phyloP scores from a whole-genome alignment of 2,113 vertebrate species.

The Psittacus erithacus region DNA sequence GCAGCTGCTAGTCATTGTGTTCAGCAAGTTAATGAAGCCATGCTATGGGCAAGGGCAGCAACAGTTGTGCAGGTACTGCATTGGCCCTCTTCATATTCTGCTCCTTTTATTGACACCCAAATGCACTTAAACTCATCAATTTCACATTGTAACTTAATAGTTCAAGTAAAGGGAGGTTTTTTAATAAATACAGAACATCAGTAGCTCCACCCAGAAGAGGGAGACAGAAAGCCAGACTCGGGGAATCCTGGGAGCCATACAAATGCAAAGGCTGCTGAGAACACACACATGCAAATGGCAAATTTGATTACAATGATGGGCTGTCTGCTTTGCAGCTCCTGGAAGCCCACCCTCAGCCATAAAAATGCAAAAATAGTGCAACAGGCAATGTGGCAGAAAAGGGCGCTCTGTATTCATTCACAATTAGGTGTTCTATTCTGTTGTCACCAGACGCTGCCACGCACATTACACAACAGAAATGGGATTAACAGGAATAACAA shows the following conservation, averaged over 20 bases:
- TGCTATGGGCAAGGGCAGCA: neutral
- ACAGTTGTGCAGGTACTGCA: neutral
- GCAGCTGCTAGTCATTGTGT: neutral
- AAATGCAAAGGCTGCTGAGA: constrained; percentile 22
- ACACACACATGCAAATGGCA: constrained; percentile 68
- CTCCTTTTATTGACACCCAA: neutral
- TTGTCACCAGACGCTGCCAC: constrained; percentile 72
- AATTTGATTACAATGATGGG: constrained; percentile 68
- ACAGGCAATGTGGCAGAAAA: constrained; percentile 66
- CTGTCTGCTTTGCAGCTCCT: constrained; percentile 61
- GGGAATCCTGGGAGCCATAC: neutral
- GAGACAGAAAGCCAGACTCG: neutral
- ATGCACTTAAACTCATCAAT: neutral
- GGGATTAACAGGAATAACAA: constrained; percentile 72
- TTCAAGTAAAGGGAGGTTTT: neutral
- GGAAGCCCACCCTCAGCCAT: constrained; percentile 63
- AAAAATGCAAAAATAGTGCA: constrained; percentile 71
- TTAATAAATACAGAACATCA: neutral
- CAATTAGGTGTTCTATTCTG: constrained; percentile 74
- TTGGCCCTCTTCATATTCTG: neutral
- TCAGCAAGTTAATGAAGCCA: neutral
- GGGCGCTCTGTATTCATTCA: constrained; percentile 66
- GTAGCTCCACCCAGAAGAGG: constrained; percentile 24
- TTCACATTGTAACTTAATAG: neutral
- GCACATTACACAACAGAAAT: constrained; percentile 73